Evolutionary conservation across 2,113 vertebrate genomes (phyloP).

Genomic region (Paralichthys olivaceus): DNA sequence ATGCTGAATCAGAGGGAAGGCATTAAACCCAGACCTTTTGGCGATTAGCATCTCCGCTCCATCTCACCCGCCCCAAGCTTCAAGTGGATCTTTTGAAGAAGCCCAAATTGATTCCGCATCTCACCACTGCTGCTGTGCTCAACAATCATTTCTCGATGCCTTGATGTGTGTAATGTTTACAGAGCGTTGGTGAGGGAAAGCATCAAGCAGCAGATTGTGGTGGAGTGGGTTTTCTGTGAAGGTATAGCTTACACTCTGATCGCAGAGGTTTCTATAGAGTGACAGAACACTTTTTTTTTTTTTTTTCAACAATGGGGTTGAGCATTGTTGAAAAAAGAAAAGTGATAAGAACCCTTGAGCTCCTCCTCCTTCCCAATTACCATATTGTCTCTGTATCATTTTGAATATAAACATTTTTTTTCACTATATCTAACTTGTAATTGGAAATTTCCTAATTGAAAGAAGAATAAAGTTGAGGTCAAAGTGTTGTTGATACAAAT

Average conservation of each 20-base stretch:
- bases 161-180: slow-evolving; percentile 75
- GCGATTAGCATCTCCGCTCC: slow-evolving; percentile 77
- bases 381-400: too few species aligned
- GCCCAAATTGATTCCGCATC: slow-evolving; percentile 79
- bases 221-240: slow-evolving; percentile 26
- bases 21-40: slow-evolving; percentile 77
- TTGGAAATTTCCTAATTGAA: too few species aligned
- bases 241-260: slow-evolving; percentile 5
- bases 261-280: slow-evolving; percentile 25
- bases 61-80: slow-evolving; percentile 66
- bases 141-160: slow-evolving; percentile 66
- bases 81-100: slow-evolving; percentile 81
- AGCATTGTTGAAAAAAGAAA: too few species aligned
- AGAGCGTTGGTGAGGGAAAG: slow-evolving; percentile 34
- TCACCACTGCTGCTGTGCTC: slow-evolving; percentile 35
- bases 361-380: too few species aligned
- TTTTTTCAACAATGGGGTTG: too few species aligned
- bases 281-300: not conserved
- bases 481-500: too few species aligned
- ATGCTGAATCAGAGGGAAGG: slow-evolving; percentile 71
- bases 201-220: slow-evolving; percentile 28
- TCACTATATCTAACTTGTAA: too few species aligned
- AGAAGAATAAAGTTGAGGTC: too few species aligned
- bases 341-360: too few species aligned
- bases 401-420: too few species aligned